Base-by-base conservation (phyloP, 2,797 vertebrate species). In the Octomys mimax region DNA sequence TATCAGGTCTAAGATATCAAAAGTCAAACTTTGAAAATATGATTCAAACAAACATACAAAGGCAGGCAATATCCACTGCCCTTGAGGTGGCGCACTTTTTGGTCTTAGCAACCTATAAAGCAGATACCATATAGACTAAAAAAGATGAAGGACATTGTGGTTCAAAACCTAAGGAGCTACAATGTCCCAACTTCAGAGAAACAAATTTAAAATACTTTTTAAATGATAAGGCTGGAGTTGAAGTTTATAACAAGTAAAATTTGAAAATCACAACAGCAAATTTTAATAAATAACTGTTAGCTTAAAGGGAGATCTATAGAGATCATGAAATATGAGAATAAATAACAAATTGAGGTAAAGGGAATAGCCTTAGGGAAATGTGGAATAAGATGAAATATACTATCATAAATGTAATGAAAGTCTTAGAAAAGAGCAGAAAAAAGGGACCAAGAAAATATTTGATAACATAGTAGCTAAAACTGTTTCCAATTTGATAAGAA, bases 131-230 rank as follows among this genome's bases (percentile, higher is more conserved):
- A 46, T 61, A 49, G 18, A 5, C 66, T 85, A 2, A 61, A 79
- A 94, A 57, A 73, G 18, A 6, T 61, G 68, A 91, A 62, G 36
- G 59, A 71, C 64, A 31, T 82, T 82, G 64, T 71, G 24, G 75
- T 89, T 79, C 66, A 92, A 87, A 94, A 68, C 21, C 26, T 87
- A 49, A 57, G 81, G 28, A 87, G 64, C 14, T 70, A 57, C 49
- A 71, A 12, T 86, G 24, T 70, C 31, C 77, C 12, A 77, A 77
- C 26, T 82, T 77, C 62, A 94, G 28, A 83, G 78, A 79, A n/a
- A 59, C 66, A 73, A 54, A 2, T 33, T 79, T 33, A 90, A 85
- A 70, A 87, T 10, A 33, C 66, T 85, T 85, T 85, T 85, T 71
- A 78, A 91, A 62, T 81, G n/a, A 3, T 57, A 78, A 77, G 14